Conservation (phyloP, 2,797 vertebrate species). For the Phylloscopus collybita region DNA sequence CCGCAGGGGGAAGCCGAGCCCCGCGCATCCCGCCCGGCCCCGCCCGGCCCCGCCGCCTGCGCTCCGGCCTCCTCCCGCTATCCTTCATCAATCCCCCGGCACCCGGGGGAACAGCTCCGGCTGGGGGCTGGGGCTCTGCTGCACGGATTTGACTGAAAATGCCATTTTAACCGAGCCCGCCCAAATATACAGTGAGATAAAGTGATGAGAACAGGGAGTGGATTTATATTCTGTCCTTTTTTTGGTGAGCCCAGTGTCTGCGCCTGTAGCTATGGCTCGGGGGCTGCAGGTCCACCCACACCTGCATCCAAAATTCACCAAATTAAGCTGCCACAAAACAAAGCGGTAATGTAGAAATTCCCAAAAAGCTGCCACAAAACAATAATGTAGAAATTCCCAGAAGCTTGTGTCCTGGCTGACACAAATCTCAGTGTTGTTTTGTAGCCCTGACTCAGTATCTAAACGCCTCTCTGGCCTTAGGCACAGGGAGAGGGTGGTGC, state of each 20-base stretch:
- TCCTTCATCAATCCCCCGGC: fast-evolving
- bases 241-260: fast-evolving
- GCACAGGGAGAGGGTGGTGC: background rate
- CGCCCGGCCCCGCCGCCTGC: background rate
- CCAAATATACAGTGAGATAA: fast-evolving
- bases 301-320: background rate
- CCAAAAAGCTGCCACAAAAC: background rate
- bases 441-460: background rate
- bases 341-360: background rate
- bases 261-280: fast-evolving
- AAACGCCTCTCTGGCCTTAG: fast-evolving
- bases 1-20: background rate
- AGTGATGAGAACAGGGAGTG: background rate
- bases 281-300: background rate
- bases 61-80: fast-evolving
- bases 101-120: fast-evolving
- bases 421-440: background rate
- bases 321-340: background rate
- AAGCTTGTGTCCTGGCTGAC: background rate
- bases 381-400: background rate
- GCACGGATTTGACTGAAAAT: background rate
- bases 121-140: fast-evolving
- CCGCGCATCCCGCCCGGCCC: background rate
- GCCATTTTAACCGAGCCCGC: background rate
- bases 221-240: too few relatives aligned